These are phyloP conservation scores for Hoplodrina blanda DNA, from an alignment of 2,888 invertebrate genomes.

Conservation along the genomic window DNA sequence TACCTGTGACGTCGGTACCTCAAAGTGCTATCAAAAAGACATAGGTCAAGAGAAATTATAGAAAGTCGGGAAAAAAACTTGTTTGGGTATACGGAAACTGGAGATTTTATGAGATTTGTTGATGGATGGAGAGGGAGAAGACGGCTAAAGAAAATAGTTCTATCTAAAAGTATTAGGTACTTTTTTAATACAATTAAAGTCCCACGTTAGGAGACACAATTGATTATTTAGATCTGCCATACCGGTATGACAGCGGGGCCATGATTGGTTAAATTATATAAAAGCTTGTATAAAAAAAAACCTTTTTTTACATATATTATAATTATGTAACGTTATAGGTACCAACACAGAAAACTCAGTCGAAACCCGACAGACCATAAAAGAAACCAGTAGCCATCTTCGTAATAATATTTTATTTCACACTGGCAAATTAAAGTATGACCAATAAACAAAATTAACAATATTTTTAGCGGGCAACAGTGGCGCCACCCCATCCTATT, in stretches of 20 bases:
- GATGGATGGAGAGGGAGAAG: too few species aligned
- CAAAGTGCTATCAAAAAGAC: constrained; percentile 71
- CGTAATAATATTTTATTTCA: constrained; percentile 45
- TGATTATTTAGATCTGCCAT: too few species aligned
- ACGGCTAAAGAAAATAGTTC: too few species aligned
- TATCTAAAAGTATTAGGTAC: too few species aligned
- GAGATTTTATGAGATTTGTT: neutral
- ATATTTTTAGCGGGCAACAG: constrained; percentile 49
- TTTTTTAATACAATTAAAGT: too few species aligned
- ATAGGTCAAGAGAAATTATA: constrained; percentile 62
- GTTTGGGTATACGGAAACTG: constrained; percentile 11
- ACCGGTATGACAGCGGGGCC: too few species aligned
- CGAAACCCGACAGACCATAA: constrained; percentile 1
- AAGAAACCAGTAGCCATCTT: constrained; percentile 43
- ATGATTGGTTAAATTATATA: too few species aligned
- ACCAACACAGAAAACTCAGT: neutral
- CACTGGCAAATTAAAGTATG: constrained; percentile 41
- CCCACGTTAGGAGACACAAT: too few species aligned
- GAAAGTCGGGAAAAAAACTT: constrained; percentile 45
- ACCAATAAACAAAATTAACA: constrained; percentile 51
- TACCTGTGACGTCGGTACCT: constrained; percentile 84
- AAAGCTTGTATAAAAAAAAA: too few species aligned
- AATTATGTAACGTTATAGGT: too few species aligned
- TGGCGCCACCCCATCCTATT: constrained; percentile 60
- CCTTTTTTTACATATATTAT: too few species aligned